Evolutionary conservation across 2,113 vertebrate genomes (phyloP).

Genomic region (Lathamus discolor): DNA sequence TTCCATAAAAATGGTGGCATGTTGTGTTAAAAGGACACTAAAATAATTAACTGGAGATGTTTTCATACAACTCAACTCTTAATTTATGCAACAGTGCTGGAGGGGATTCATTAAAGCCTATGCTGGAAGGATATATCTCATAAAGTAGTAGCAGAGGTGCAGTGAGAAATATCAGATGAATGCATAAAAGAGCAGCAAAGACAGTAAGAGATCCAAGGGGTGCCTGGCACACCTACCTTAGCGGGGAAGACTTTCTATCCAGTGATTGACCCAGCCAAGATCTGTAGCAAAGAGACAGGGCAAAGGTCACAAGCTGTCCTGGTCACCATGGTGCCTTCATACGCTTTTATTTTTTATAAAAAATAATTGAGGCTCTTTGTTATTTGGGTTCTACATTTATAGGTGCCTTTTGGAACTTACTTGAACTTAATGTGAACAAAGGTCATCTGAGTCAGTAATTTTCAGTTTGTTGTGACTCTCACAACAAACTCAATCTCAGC

Average conservation of each 20-base stretch:
- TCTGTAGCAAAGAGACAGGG: accelerated
- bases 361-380: accelerated
- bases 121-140: background rate
- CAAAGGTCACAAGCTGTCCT: background rate
- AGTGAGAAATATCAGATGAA: background rate
- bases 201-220: background rate
- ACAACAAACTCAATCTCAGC: background rate
- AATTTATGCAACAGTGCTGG: background rate
- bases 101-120: background rate
- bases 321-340: background rate
- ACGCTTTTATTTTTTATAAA: background rate
- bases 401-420: background rate
- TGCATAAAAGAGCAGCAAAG: background rate
- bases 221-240: background rate
- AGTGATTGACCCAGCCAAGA: background rate
- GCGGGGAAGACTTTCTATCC: background rate
- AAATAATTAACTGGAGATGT: background rate
- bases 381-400: background rate
- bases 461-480: background rate
- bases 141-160: background rate
- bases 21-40: background rate
- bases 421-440: background rate
- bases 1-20: background rate
- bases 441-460: background rate
- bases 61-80: background rate